Conservation (phyloP, 2,113 vertebrate species). For the Fregetta grallaria region DNA sequence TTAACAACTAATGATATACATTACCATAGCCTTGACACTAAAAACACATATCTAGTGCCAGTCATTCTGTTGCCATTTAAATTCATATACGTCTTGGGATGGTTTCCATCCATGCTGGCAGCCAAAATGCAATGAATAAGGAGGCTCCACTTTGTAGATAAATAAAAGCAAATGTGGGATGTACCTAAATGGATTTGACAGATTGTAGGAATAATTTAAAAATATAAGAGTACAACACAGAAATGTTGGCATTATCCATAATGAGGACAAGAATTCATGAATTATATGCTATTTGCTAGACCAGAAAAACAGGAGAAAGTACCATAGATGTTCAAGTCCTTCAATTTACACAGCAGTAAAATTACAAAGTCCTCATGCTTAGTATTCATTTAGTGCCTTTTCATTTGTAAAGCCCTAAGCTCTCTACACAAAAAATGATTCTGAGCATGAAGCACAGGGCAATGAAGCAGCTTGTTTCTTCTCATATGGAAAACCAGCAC, state of each 20-base stretch:
- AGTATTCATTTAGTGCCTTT: neutral
- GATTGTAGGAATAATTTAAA: constrained; percentile 31
- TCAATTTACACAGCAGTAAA: neutral
- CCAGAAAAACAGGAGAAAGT: neutral
- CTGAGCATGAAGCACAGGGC: neutral
- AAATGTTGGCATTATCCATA: constrained; percentile 7
- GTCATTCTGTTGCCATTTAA: constrained; percentile 62
- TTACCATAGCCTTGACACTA: constrained; percentile 64
- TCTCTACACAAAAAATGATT: neutral
- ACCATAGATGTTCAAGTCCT: neutral
- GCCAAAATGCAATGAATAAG: constrained; percentile 47
- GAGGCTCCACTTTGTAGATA: constrained; percentile 45
- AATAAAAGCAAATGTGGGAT: constrained; percentile 60
- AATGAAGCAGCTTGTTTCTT: neutral
- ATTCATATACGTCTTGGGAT: constrained; percentile 46
- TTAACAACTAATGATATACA: constrained; percentile 71
- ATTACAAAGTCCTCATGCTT: neutral
- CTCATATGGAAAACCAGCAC: neutral
- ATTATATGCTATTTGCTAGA: neutral
- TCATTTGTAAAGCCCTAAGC: neutral
- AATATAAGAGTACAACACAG: neutral
- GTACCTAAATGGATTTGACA: constrained; percentile 46
- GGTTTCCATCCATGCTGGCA: constrained; percentile 64
- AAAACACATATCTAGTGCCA: constrained; percentile 66
- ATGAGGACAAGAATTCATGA: neutral